Evolutionary conservation across 2,888 invertebrate genomes (phyloP), one percentile per base, ranked within the genome.

Genomic region (Rosalia funebris): DNA sequence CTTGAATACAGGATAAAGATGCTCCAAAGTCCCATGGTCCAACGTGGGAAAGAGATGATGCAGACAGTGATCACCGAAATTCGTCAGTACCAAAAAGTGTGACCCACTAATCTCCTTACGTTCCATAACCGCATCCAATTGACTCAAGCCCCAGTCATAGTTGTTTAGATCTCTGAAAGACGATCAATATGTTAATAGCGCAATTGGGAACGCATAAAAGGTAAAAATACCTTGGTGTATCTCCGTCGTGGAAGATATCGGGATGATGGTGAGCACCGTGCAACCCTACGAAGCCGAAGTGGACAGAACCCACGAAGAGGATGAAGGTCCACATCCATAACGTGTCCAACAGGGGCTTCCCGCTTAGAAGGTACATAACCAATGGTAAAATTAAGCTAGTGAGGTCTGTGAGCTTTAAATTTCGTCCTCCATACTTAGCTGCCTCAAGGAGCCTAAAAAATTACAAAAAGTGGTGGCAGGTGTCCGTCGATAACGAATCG

Each of bases 31-130:
- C 0, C 88, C 89, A 73, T 94, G 93, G 77, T 94, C 94, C 36
- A 94, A 73, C 0, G 92, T 91, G 0, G 94, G 94, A 71, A 94
- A 90, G 17, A 94, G 82, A 79, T 95, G 94, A 77, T 95, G 94
- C 1, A 94, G 82, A 0, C 85, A 84, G 76, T 95, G 94, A 62
- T 91, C 89, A 0, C 94, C 94, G 71, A 92, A 94, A 62, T 88
- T 85, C 0, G 91, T 90, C 46, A 93, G 77, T 0, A 87, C 87
- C 65, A 91, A 81, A 73, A 91, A 89, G 65, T 88, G 86, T 34
- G 87, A 88, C 12, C 88, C 86, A 16, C 87, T 87, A 52, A 89
- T 83, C 65, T 92, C 89, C 10, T 84, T 82, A 59, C 92, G 85
- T 74, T 92, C 93, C 48, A 90, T 87, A 0, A 91, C 84, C 0